A percentile compares a stretch with the other conserved stretches of the same genome.
These are phyloP conservation scores for Polypterus senegalus DNA, from an alignment of 2,113 vertebrate genomes.

Conservation along the genomic window DNA sequence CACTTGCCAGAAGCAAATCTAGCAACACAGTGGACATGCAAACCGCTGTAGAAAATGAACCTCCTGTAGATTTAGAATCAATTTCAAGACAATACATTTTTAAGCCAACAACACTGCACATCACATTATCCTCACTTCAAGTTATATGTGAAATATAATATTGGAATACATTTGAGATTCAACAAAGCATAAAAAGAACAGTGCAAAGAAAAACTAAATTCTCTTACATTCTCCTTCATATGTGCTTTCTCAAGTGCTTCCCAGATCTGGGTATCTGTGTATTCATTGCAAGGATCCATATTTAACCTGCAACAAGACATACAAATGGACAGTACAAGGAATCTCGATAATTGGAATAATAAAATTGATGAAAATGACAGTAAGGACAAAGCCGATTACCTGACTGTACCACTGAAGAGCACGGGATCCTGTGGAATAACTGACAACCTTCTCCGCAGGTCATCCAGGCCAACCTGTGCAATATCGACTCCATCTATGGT, in stretches of 20 bases:
- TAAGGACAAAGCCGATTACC: constrained; percentile 24
- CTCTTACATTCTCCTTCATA: constrained; percentile 53
- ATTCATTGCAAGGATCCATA: constrained; percentile 53
- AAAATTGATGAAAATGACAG: background rate
- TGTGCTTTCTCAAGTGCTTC: constrained; percentile 56
- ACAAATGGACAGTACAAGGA: constrained; percentile 1
- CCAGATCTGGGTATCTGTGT: constrained; percentile 54
- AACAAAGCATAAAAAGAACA: no score
- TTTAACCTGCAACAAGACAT: constrained; percentile 42
- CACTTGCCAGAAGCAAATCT: no score
- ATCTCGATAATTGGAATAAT: constrained; percentile 7
- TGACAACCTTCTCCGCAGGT: constrained; percentile 58
- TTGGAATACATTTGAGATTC: no score
- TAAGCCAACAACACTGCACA: no score
- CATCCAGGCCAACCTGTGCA: constrained; percentile 47
- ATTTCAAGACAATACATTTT: no score
- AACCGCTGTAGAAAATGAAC: no score
- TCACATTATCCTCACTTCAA: no score
- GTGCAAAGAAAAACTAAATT: no score
- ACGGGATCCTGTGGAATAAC: constrained; percentile 67
- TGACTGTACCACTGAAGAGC: constrained; percentile 58
- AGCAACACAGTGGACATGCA: no score
- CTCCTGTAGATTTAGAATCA: no score
- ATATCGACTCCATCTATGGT: constrained; percentile 54
- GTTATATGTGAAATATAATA: no score